Percentiles rank a stretch among this genome's conserved stretches.
These are phyloP conservation scores for Morinoia aosen DNA, from an alignment of 2,888 invertebrate species.

Conservation along the genomic window DNA sequence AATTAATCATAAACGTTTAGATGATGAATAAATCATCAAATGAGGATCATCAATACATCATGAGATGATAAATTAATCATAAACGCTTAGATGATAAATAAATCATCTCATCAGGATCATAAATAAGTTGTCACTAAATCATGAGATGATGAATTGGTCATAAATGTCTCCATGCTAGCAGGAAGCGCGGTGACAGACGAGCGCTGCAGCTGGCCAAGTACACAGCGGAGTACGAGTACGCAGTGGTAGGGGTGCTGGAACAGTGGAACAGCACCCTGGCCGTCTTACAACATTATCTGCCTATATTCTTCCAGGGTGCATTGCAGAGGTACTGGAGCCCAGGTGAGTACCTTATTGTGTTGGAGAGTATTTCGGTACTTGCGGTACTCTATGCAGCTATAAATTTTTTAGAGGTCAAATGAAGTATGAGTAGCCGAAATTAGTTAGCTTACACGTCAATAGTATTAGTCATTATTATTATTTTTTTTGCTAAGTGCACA, in stretches of 20 bases:
- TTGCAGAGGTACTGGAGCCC: conserved; percentile 79
- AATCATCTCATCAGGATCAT: too few relatives aligned
- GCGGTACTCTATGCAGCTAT: neutral
- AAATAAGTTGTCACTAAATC: too few relatives aligned
- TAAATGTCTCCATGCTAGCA: conserved; percentile 69
- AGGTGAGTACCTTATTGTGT: conserved; percentile 75
- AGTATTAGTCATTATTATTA: neutral
- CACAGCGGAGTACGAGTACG: conserved; percentile 87
- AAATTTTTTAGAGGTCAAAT: neutral
- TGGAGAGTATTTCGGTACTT: conserved; percentile 1
- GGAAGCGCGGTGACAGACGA: conserved; percentile 86
- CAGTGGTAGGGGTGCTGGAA: conserved; percentile 89
- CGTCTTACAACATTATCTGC: conserved; percentile 87
- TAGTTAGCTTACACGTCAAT: neutral
- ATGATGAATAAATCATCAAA: too few relatives aligned
- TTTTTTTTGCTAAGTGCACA: neutral
- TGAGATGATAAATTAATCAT: too few relatives aligned
- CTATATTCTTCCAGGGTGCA: conserved; percentile 86
- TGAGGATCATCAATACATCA: too few relatives aligned
- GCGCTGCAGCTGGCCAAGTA: conserved; percentile 87
- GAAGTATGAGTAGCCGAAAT: neutral
- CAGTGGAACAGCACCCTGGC: conserved; percentile 87
- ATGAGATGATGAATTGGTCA: too few relatives aligned
- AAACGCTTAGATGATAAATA: too few relatives aligned
- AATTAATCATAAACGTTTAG: too few relatives aligned